Conservation (phyloP, 1,140 invertebrate genomes). For the Drosophila pruinosa region DNA sequence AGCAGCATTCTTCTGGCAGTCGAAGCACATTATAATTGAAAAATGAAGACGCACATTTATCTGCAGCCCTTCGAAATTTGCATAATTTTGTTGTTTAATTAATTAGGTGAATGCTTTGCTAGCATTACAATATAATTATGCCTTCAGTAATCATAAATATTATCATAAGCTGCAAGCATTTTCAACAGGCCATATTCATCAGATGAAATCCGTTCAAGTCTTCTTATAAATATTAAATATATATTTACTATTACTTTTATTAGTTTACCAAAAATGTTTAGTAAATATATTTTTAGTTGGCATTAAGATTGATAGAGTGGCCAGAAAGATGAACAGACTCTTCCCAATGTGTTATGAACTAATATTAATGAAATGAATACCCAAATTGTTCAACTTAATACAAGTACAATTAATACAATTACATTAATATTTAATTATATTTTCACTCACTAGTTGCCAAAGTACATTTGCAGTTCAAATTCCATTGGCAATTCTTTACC, state of each 20-base stretch:
- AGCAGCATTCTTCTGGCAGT: not conserved
- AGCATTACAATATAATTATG: not conserved
- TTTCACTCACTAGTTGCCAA: too few relatives aligned
- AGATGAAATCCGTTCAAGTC: not conserved
- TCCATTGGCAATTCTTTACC: not conserved
- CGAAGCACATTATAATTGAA: slow-evolving; percentile 5
- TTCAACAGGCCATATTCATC: not conserved
- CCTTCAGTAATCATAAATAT: not conserved
- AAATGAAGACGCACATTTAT: slow-evolving; percentile 7
- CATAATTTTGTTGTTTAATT: slow-evolving; percentile 2
- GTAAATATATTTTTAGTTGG: too few relatives aligned
- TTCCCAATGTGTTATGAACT: too few relatives aligned
- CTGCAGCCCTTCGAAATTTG: not conserved
- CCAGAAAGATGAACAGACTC: too few relatives aligned
- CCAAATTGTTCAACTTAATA: too few relatives aligned
- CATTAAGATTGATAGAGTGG: too few relatives aligned
- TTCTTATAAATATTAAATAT: not conserved
- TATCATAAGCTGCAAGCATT: not conserved
- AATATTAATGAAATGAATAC: too few relatives aligned
- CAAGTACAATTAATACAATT: too few relatives aligned
- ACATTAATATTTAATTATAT: too few relatives aligned
- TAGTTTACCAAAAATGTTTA: too few relatives aligned
- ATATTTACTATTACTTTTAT: too few relatives aligned
- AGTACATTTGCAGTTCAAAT: too few relatives aligned
- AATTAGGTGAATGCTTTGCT: not conserved